Conservation (phyloP, 2,797 vertebrate genomes). For the Intellagama lesueurii region DNA sequence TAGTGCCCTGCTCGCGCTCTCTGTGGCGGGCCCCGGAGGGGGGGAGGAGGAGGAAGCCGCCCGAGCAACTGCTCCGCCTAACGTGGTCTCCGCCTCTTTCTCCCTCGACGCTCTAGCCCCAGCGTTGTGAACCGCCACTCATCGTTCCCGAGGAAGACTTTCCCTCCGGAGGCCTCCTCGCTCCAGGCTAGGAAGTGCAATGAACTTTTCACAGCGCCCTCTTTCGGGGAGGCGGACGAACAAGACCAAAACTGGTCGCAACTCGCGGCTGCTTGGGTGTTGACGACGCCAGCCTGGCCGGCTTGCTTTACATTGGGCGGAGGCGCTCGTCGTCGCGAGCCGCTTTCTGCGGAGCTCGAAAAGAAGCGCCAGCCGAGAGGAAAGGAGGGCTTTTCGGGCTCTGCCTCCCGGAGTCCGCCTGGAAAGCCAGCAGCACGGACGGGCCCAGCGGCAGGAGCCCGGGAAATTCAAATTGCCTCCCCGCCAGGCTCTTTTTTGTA, state of each 20-base stretch:
- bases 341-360: no score
- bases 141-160: not conserved
- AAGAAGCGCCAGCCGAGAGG: not conserved
- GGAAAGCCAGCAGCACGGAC: no score
- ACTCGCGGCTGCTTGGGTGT: not conserved
- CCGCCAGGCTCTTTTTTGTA: no score
- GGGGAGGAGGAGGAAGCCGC: constrained; percentile 23
- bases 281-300: not conserved
- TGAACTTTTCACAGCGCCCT: constrained; percentile 57
- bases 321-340: no score
- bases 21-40: constrained; percentile 54
- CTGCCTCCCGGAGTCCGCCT: no score
- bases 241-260: no score
- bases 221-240: constrained; percentile 53
- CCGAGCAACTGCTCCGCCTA: constrained; percentile 57
- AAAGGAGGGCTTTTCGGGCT: not conserved
- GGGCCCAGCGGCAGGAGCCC: no score
- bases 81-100: constrained; percentile 49
- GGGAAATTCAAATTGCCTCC: no score
- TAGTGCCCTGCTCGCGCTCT: constrained; percentile 42
- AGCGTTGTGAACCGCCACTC: not conserved
- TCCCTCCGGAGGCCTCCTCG: not conserved
- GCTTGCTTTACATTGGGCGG: no score
- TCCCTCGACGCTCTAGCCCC: not conserved
- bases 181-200: no score